phyloP scores from a whole-genome alignment of 1,140 invertebrate genomes.

The Apis dorsata region DNA sequence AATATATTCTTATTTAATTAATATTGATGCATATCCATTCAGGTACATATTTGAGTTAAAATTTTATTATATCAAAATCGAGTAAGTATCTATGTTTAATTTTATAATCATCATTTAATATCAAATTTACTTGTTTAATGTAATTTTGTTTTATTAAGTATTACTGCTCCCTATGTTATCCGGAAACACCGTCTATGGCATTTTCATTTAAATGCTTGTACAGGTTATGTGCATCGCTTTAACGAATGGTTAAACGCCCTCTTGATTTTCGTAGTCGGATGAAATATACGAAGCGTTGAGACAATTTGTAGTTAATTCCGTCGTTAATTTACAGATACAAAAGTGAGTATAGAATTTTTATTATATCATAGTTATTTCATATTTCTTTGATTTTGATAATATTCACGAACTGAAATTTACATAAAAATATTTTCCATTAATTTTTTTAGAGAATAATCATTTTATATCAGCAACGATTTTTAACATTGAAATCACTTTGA shows the following conservation, averaged over 20 bases:
- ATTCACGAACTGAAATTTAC: background rate
- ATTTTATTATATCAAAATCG: background rate
- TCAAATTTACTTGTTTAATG: background rate
- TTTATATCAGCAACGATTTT: too few species aligned
- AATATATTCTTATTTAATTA: background rate
- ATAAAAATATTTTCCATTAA: background rate
- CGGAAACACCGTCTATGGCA: background rate
- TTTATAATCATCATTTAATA: background rate
- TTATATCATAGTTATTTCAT: too few species aligned
- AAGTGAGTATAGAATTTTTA: background rate
- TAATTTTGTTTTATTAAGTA: background rate
- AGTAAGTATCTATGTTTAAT: background rate
- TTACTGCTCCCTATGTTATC: background rate
- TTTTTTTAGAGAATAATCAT: background rate
- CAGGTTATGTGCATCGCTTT: background rate
- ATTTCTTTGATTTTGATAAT: too few species aligned
- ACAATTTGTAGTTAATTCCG: conserved; percentile 22
- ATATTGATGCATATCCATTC: too few species aligned
- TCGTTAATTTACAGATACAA: background rate
- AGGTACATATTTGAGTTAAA: too few species aligned
- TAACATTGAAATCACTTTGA: too few species aligned
- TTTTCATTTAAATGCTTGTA: background rate
- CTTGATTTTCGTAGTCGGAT: conserved; percentile 16
- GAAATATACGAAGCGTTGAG: conserved; percentile 10
- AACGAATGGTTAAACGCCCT: conserved; percentile 12